Base-by-base conservation (phyloP, 2,888 invertebrate species). In the Sipha maydis region DNA sequence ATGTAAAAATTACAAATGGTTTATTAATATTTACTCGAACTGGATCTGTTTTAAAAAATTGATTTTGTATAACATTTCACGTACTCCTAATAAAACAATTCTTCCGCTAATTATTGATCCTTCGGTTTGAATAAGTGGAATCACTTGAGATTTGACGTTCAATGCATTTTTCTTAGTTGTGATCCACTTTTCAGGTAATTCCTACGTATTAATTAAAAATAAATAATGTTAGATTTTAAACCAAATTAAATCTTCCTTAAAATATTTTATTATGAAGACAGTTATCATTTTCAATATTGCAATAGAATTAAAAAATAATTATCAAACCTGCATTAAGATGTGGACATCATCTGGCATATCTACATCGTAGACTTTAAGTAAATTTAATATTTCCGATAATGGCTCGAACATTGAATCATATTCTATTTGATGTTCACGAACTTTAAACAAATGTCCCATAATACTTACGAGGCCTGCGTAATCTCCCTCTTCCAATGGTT, bases 391-490 rank as follows among this genome's bases (percentile, higher is more conserved):
- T 90, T 96, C 95, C 91, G 96, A 95, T 0, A 98, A 92, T 0
- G 98, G 97, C 56, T 96, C 97, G 91, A 98, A 98, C 96, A 98
- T 97, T 73, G 93, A 94, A 90, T 98, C 97, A 1, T 97, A 97
- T 56, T 94, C 93, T 71, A 94, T 93, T 90, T 96, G 96, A 28
- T 95, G 93, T 90, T 98, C 98, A 90, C 95, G 94, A n/a, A 96
- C 95, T 91, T 94, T 93, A 90, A 95, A 94, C 73, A 99, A 93
- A 90, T 96, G 95, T 21, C 95, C 95, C 94, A 99, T 97, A 73
- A 97, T 95, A 85, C 94, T 93, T 1, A 98, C 93, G 4, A 99
- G 93, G 0, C 95, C 96, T 31, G 96, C 95, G 91, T 97, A 97
- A 91, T 98, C 97, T 90, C 97, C 96, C 89, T 97, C 97, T 7